Percentiles rank a stretch among this genome's conserved stretches.
Conservation (phyloP, 2,113 vertebrate genomes). For the Stegastes partitus region DNA sequence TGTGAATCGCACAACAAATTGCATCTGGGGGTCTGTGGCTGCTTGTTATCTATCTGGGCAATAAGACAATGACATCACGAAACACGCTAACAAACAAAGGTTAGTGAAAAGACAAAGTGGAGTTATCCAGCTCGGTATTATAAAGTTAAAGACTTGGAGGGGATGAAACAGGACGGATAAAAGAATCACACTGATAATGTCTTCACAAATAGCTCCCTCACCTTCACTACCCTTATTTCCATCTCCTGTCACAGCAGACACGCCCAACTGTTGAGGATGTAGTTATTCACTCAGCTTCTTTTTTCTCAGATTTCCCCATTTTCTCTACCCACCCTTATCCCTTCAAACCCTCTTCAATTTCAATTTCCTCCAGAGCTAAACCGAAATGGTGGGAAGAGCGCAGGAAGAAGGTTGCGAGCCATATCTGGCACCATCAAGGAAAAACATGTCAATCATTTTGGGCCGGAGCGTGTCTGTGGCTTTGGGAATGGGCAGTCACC, state of each 20-base stretch:
- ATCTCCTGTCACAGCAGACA: not conserved
- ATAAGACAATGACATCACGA: slow-evolving; percentile 56
- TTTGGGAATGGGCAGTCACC: slow-evolving; percentile 55
- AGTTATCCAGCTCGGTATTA: not conserved
- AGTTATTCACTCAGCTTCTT: slow-evolving; percentile 45
- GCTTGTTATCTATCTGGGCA: slow-evolving; percentile 59
- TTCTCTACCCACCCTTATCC: slow-evolving; percentile 25
- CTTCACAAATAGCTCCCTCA: not conserved
- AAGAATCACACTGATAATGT: not conserved
- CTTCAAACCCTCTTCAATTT: slow-evolving; percentile 63
- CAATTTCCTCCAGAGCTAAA: slow-evolving; percentile 63
- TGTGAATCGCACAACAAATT: slow-evolving; percentile 70
- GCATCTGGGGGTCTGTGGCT: slow-evolving; percentile 56
- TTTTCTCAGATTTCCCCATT: slow-evolving; percentile 26
- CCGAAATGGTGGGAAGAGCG: slow-evolving; percentile 55
- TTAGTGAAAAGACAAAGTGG: slow-evolving; percentile 3
- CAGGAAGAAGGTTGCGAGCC: slow-evolving; percentile 47
- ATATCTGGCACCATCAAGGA: slow-evolving; percentile 74
- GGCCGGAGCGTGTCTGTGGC: slow-evolving; percentile 41
- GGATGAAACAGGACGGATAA: not conserved
- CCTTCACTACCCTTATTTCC: not conserved
- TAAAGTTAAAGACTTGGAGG: not conserved
- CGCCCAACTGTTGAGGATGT: slow-evolving; percentile 25
- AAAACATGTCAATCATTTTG: slow-evolving; percentile 78
- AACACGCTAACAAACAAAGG: slow-evolving; percentile 25